Evolutionary conservation across 1,140 invertebrate species (phyloP).

Genomic region (Platorchestia sp.): DNA sequence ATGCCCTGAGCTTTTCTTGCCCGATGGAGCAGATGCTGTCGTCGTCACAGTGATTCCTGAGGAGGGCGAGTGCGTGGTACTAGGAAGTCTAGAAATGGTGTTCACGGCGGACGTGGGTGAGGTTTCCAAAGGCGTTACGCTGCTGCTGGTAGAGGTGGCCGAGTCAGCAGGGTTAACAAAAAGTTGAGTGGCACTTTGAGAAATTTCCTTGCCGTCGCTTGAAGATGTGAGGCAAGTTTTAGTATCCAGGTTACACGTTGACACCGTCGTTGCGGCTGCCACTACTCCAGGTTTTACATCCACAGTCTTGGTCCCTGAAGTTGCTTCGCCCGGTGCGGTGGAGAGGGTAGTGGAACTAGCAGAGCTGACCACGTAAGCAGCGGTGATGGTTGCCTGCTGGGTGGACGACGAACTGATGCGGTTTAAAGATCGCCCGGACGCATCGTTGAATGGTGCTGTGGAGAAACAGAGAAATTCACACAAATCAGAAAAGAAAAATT

Average conservation of each 20-base stretch:
- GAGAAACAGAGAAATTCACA: neutral
- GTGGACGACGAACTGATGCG: slow-evolving; percentile 73
- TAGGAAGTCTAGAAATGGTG: neutral
- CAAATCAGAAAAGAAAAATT: neutral
- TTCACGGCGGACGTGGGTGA: neutral
- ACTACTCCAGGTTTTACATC: neutral
- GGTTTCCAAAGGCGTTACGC: neutral
- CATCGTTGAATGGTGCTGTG: slow-evolving; percentile 24
- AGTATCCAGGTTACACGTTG: neutral
- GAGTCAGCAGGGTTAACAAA: slow-evolving; percentile 59
- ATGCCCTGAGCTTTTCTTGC: neutral
- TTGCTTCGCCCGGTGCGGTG: neutral
- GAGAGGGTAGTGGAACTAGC: neutral
- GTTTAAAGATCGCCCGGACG: slow-evolving; percentile 32
- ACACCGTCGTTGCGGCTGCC: neutral
- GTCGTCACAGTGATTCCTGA: neutral
- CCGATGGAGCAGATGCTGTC: neutral
- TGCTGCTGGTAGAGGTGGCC: neutral
- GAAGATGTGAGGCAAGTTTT: slow-evolving; percentile 7
- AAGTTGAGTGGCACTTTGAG: slow-evolving; percentile 4
- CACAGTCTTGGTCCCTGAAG: neutral
- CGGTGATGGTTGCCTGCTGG: slow-evolving; percentile 76
- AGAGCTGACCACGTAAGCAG: neutral
- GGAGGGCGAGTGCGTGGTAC: neutral
- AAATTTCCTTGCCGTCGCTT: slow-evolving; percentile 16